These are phyloP conservation scores for Calosoma granatense DNA, from an alignment of 1,140 invertebrate species.

Conservation along the genomic window DNA sequence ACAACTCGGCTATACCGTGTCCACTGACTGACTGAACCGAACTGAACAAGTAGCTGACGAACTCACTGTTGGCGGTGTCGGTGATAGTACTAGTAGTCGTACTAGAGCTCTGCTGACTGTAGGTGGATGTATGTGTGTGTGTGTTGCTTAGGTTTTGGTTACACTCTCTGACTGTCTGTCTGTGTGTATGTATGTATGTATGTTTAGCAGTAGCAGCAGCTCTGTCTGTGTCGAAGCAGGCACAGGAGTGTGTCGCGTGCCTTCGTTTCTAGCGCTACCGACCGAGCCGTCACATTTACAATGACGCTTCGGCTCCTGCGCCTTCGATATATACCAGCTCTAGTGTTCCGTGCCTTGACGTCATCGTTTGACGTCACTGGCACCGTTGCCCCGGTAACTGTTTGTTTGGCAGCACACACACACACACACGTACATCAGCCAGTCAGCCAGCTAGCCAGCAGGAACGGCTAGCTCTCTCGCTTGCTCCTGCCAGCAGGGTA, in stretches of 20 bases:
- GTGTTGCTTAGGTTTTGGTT: not conserved
- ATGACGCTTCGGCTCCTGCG: conserved; percentile 9
- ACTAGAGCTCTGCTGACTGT: not conserved
- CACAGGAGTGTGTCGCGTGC: not conserved
- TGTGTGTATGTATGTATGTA: too few relatives aligned
- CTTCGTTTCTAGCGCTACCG: not conserved
- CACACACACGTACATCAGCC: not conserved
- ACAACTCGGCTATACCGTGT: conserved; percentile 5
- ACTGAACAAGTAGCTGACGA: not conserved
- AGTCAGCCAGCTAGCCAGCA: not conserved
- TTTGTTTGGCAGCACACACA: conserved; percentile 25
- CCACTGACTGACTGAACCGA: not conserved
- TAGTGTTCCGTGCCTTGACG: conserved; percentile 20
- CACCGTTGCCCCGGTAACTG: conserved; percentile 28
- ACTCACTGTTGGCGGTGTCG: not conserved
- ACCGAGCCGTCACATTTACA: conserved; percentile 1
- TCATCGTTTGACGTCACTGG: conserved; percentile 28
- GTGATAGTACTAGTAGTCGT: too few relatives aligned
- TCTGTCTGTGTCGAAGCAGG: not conserved
- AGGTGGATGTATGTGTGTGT: not conserved
- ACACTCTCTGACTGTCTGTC: not conserved
- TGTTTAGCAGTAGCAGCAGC: not conserved
- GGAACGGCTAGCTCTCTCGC: too few relatives aligned
- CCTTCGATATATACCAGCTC: conserved; percentile 14
- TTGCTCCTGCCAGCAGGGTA: too few relatives aligned